Base-by-base conservation (phyloP, 1,140 invertebrate species). In the Dysdera silvatica region DNA sequence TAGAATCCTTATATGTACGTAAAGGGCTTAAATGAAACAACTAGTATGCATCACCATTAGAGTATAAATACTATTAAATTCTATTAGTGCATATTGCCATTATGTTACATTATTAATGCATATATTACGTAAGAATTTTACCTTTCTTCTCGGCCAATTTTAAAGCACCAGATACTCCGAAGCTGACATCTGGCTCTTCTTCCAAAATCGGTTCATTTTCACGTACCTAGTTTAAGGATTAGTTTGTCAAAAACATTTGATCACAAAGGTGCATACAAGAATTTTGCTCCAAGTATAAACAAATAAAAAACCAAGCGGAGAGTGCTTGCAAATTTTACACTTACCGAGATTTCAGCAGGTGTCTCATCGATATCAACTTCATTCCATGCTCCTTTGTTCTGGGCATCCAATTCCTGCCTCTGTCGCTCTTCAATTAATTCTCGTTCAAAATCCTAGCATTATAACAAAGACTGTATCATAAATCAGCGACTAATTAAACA, bases 61-160 rank as follows among this genome's bases (percentile, higher is more conserved):
- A n/a, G n/a, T n/a, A n/a, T n/a, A n/a, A n/a, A n/a, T n/a, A n/a
- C n/a, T n/a, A n/a, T n/a, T n/a, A n/a, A n/a, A n/a, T n/a, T n/a
- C n/a, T n/a, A n/a, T n/a, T n/a, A n/a, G n/a, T n/a, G n/a, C n/a
- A n/a, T n/a, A n/a, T n/a, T n/a, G n/a, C n/a, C n/a, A n/a, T n/a
- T n/a, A n/a, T n/a, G n/a, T n/a, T n/a, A n/a, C n/a, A n/a, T n/a
- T n/a, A n/a, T n/a, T n/a, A n/a, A n/a, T n/a, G n/a, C n/a, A n/a
- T n/a, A n/a, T n/a, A n/a, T n/a, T n/a, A n/a, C n/a, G n/a, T n/a
- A n/a, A n/a, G n/a, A n/a, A n/a, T n/a, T n/a, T n/a, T 51, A 74
- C 81, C 96, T 82, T 98, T 98, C 69, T 91, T 95, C 72, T 89
- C 82, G 8, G 95, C 95, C 37, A 99, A 76, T 71, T 87, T 85